phyloP scores from a whole-genome alignment of 2,797 vertebrate species.

The Ptychadena robeensis region DNA sequence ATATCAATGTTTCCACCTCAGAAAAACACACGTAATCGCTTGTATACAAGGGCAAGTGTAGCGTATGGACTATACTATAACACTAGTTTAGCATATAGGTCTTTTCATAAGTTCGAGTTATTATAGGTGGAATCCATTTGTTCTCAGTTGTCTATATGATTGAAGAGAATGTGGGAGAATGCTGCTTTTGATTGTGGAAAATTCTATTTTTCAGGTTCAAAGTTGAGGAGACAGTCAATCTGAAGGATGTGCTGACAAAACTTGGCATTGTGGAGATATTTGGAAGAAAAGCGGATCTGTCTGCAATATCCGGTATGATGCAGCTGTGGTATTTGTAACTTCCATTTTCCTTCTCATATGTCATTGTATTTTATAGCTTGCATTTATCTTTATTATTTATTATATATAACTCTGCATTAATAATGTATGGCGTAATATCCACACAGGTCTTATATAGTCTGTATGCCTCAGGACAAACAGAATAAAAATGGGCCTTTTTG shows the following conservation, averaged over 20 bases:
- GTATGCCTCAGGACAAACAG: neutral
- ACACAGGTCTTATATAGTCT: neutral
- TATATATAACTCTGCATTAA: slow-evolving; percentile 16
- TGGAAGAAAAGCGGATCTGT: slow-evolving; percentile 88
- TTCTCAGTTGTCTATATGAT: neutral
- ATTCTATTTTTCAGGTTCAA: slow-evolving; percentile 83
- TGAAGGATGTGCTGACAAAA: slow-evolving; percentile 85
- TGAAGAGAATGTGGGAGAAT: neutral
- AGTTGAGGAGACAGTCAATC: slow-evolving; percentile 91
- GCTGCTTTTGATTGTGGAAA: slow-evolving; percentile 16
- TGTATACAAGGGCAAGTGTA: too few relatives aligned
- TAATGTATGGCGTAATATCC: slow-evolving; percentile 18
- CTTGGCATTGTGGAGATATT: slow-evolving; percentile 92
- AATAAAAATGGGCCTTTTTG: neutral
- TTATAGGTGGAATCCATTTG: neutral
- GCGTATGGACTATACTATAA: too few relatives aligned
- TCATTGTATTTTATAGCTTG: slow-evolving; percentile 7
- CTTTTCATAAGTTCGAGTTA: too few relatives aligned
- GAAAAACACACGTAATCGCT: too few relatives aligned
- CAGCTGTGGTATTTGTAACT: slow-evolving; percentile 19
- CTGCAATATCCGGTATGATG: slow-evolving; percentile 88
- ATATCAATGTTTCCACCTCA: too few relatives aligned
- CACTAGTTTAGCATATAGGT: too few relatives aligned
- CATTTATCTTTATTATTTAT: slow-evolving; percentile 39
- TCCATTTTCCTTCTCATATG: neutral